Base-by-base conservation (phyloP, 2,113 vertebrate species). In the Apodemus speciosus region DNA sequence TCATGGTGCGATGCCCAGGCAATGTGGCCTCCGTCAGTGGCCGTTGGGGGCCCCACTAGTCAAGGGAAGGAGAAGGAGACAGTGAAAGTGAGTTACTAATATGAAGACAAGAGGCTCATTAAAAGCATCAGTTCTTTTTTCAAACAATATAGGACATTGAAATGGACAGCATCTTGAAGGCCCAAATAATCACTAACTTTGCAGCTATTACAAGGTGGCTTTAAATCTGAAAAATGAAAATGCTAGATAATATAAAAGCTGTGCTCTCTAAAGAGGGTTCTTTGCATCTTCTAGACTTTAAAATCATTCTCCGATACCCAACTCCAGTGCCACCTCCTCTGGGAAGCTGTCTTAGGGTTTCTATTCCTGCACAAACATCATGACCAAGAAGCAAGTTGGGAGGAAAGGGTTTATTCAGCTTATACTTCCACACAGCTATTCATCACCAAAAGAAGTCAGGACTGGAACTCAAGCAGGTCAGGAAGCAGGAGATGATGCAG, bases 1-100 rank as follows among this genome's bases (percentile, higher is more conserved):
- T 98, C 98, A 98, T 98, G 92, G 98, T 98, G 49, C 98, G 98
- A 95, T 89, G 96, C 11, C 94, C 95, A 0, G 97, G 98, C 64
- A 98, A 85, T 0, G 0, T 32, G 90, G 98, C 88, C 0, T 96
- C 75, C 8, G 76, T 85, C 66, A 98, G 69, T 3, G 97, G 81
- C 56, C 90, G 93, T 18, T 4, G 0, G 0, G 97, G 90, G 2
- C 93, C 97, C 98, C 98, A 98, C 98, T 98, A 51, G 30, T 85
- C 9, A 0, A 4, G 30, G 38, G 20, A 16, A 69, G 79, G 6
- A 30, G 20, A 80, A 11, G 62, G 62, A 89, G 16, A 46, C 27
- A 43, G 32, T 30, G 90, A 98, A 98, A 56, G 2, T 94, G 38
- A 90, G 40, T 90, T 69, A 85, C 53, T 64, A 58, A 86, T 6